Evolutionary conservation across 1,140 invertebrate genomes (phyloP).

Genomic region (Telenomus remus): DNA sequence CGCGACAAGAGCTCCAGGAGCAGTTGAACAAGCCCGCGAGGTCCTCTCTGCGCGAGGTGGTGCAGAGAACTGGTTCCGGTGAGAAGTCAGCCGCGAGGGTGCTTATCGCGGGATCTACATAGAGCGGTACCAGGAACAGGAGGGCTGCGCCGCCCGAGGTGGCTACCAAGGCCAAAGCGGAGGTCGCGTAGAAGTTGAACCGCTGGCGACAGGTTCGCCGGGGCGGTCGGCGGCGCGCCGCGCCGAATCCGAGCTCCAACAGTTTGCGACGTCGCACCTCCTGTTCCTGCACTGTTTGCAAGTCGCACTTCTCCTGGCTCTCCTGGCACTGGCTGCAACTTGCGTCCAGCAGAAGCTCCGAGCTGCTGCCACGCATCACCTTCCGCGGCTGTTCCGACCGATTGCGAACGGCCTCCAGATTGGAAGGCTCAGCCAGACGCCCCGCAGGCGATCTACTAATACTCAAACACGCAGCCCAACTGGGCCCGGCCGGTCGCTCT

Average conservation of each 20-base stretch:
- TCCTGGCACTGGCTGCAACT: constrained; percentile 64
- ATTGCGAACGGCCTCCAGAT: constrained; percentile 43
- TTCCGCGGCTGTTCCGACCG: constrained; percentile 42
- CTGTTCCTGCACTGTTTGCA: constrained; percentile 79
- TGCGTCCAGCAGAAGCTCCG: constrained; percentile 86
- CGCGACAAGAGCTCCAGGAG: constrained; percentile 89
- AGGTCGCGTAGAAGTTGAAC: constrained; percentile 86
- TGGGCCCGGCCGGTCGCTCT: not conserved
- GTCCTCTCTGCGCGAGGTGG: constrained; percentile 85
- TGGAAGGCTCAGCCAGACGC: constrained; percentile 1
- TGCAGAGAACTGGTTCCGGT: constrained; percentile 84
- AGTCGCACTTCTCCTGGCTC: constrained; percentile 63
- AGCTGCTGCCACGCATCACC: constrained; percentile 87
- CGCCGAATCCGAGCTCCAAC: constrained; percentile 79
- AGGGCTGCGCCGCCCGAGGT: constrained; percentile 88
- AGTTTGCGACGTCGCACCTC: constrained; percentile 83
- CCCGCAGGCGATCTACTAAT: not conserved
- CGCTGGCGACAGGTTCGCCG: constrained; percentile 84
- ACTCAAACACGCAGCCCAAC: constrained; percentile 7
- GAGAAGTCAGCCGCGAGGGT: constrained; percentile 90
- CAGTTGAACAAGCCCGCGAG: constrained; percentile 87
- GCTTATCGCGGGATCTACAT: constrained; percentile 92
- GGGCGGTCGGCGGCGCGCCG: constrained; percentile 76
- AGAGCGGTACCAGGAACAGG: constrained; percentile 90
- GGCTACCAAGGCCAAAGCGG: constrained; percentile 84